Evolutionary conservation across 1,140 invertebrate species (phyloP).

Genomic region (Drosophila prosaltans): DNA sequence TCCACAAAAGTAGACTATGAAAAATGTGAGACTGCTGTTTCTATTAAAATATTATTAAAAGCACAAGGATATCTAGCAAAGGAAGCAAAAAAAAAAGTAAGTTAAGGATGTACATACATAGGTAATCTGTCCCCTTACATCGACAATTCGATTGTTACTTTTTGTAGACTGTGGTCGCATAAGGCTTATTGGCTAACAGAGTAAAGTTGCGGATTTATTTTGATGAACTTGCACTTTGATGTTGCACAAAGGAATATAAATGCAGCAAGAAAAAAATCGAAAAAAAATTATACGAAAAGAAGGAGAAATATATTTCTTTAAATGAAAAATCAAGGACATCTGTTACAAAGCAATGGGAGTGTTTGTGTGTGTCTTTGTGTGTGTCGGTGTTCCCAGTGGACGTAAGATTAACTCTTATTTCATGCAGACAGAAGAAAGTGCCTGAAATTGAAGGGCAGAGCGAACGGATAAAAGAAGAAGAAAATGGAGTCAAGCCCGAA

Average conservation of each 20-base stretch:
- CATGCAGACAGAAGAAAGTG: slow-evolving; percentile 61
- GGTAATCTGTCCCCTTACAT: slow-evolving; percentile 10
- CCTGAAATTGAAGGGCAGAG: slow-evolving; percentile 34
- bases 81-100: background rate
- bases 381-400: slow-evolving; percentile 45
- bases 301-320: slow-evolving; percentile 43
- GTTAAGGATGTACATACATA: background rate
- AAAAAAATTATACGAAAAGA: background rate
- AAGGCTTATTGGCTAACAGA: slow-evolving; percentile 44
- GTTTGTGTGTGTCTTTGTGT: slow-evolving; percentile 17
- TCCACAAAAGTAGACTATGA: slow-evolving; percentile 32
- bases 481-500: slow-evolving; percentile 20
- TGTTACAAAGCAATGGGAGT: slow-evolving; percentile 45
- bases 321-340: slow-evolving; percentile 70
- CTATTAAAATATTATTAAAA: slow-evolving; percentile 67
- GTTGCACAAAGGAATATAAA: slow-evolving; percentile 52
- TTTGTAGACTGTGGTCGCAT: slow-evolving; percentile 34
- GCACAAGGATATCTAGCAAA: slow-evolving; percentile 25
- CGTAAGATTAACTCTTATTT: slow-evolving; percentile 69
- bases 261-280: slow-evolving; percentile 48
- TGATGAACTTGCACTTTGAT: slow-evolving; percentile 68
- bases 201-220: slow-evolving; percentile 43
- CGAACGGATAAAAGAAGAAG: slow-evolving; percentile 4
- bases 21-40: slow-evolving; percentile 46
- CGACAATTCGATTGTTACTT: slow-evolving; percentile 61